These are phyloP conservation scores for Dolichallabes microphthalmus DNA, from an alignment of 2,113 vertebrate genomes.

Conservation along the genomic window DNA sequence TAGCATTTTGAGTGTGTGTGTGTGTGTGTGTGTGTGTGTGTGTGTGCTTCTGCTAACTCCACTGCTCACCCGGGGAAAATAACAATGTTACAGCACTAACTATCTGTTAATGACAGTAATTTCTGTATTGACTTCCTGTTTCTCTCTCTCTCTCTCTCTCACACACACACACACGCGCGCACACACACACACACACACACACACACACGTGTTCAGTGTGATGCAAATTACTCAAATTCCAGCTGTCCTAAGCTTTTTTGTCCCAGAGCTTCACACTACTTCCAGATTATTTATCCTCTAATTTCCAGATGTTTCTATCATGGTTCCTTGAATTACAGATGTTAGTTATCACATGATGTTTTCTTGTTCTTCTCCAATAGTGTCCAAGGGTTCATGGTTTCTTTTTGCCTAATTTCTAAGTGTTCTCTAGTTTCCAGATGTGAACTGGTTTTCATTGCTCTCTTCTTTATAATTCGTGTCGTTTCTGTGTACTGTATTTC, in stretches of 20 bases:
- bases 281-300: background rate
- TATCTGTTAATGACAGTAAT: slow-evolving; percentile 2
- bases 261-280: background rate
- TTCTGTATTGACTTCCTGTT: slow-evolving; percentile 5
- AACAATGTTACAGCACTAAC: background rate
- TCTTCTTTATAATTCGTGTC: too few relatives aligned
- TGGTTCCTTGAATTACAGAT: background rate
- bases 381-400: background rate
- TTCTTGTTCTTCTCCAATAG: background rate
- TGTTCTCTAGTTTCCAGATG: background rate
- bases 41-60: background rate
- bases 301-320: background rate
- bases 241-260: background rate
- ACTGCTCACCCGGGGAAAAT: background rate
- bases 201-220: background rate
- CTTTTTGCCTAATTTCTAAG: background rate
- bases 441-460: background rate
- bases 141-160: background rate
- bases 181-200: background rate
- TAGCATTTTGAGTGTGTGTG: background rate
- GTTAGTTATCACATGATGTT: background rate
- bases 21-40: background rate
- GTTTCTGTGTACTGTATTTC: background rate
- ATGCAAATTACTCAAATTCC: background rate
- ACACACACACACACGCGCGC: background rate